Evolutionary conservation across 2,113 vertebrate genomes (phyloP).

Genomic region (Candoia aspera): DNA sequence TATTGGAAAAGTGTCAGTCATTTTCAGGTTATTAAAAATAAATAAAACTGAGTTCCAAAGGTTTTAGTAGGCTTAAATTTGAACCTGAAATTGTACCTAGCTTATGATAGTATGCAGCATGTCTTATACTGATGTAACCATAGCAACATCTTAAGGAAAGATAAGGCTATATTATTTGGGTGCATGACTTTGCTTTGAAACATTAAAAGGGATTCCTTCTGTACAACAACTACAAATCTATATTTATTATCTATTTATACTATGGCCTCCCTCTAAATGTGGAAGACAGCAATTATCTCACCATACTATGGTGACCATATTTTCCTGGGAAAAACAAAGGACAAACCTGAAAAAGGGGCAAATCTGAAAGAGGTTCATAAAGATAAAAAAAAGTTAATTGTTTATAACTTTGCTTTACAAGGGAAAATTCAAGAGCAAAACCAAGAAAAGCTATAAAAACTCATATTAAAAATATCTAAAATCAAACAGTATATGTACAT

Average conservation of each 20-base stretch:
- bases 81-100: not conserved
- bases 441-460: not conserved
- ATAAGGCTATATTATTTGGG: not conserved
- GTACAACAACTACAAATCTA: not conserved
- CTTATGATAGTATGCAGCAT: not conserved
- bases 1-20: not conserved
- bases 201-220: not conserved
- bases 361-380: not conserved
- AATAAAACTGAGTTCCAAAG: no score
- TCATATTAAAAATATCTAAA: not conserved
- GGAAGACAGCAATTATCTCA: not conserved
- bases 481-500: not conserved
- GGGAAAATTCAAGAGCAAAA: not conserved
- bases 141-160: not conserved
- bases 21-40: not conserved
- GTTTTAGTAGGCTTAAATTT: not conserved
- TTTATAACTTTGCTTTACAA: not conserved
- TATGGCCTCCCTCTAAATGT: not conserved
- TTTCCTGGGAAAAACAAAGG: not conserved
- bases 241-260: not conserved
- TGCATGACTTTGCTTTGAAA: not conserved
- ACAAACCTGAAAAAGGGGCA: not conserved
- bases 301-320: not conserved
- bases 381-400: not conserved
- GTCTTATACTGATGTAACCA: not conserved